These are phyloP conservation scores for Caprella mutica DNA, from an alignment of 2,888 invertebrate species.

Conservation along the genomic window DNA sequence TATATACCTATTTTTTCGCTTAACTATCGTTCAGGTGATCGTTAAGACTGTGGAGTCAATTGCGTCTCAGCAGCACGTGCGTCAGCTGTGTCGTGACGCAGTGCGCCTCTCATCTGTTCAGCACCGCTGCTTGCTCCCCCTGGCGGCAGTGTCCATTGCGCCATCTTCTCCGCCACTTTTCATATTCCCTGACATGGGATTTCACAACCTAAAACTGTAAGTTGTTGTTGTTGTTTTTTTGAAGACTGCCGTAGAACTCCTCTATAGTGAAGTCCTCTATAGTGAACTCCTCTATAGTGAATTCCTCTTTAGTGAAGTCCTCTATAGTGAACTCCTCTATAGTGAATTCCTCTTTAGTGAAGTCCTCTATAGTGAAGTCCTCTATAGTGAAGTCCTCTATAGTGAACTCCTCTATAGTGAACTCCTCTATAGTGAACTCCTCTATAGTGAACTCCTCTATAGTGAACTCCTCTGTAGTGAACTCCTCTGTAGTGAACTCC, in stretches of 20 bases:
- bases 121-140: slow-evolving; percentile 29
- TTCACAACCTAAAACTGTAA: slow-evolving; percentile 27
- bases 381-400: too few relatives aligned
- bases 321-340: too few relatives aligned
- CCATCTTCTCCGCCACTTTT: slow-evolving; percentile 26
- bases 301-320: too few relatives aligned
- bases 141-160: slow-evolving; percentile 29
- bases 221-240: not conserved
- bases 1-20: not conserved
- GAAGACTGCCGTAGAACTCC: not conserved
- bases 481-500: too few relatives aligned
- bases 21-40: slow-evolving; percentile 19
- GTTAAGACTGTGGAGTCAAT: slow-evolving; percentile 30
- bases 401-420: too few relatives aligned
- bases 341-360: too few relatives aligned
- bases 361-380: too few relatives aligned
- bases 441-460: too few relatives aligned
- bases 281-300: too few relatives aligned
- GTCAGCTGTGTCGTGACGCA: slow-evolving; percentile 25
- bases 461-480: too few relatives aligned
- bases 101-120: slow-evolving; percentile 27
- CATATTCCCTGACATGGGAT: slow-evolving; percentile 32
- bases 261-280: too few relatives aligned
- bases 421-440: too few relatives aligned
- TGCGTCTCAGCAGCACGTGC: slow-evolving; percentile 23